phyloP scores from a whole-genome alignment of 1,140 invertebrate species.

The Conus betulinus region DNA sequence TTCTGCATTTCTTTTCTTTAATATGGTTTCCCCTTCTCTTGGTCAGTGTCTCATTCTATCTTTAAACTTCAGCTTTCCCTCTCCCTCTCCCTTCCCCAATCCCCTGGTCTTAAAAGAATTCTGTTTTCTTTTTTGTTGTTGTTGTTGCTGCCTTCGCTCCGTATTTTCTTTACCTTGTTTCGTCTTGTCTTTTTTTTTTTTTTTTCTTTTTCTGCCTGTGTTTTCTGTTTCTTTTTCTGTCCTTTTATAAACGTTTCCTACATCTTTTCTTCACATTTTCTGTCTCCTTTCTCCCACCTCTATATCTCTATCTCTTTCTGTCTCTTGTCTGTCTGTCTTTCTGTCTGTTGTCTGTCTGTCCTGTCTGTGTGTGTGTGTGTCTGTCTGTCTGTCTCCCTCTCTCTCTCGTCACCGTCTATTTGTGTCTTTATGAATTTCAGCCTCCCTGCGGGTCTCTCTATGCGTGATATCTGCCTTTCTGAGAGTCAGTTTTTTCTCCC shows the following conservation, averaged over 20 bases:
- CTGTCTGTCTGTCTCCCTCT: no score
- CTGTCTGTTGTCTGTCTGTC: no score
- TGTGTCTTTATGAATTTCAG: no score
- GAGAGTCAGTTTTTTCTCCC: no score
- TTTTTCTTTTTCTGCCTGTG: background rate
- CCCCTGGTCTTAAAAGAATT: background rate
- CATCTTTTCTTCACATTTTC: background rate
- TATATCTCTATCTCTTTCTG: background rate
- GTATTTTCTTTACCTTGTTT: background rate
- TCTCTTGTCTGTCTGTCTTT: no score
- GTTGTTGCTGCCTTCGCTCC: background rate
- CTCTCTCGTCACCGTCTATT: no score
- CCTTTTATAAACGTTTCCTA: background rate
- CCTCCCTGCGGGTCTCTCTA: no score
- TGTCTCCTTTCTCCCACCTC: background rate
- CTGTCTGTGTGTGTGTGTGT: no score
- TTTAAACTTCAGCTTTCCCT: background rate
- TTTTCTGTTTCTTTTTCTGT: background rate
- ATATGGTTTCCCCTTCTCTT: no score
- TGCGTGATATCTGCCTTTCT: no score
- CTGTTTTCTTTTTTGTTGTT: background rate
- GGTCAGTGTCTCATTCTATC: no score
- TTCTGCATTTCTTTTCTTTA: no score
- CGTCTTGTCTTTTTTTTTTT: background rate
- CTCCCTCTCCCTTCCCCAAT: background rate